Conservation (phyloP, 2,113 vertebrate genomes). For the Phalacrocorax carbo region DNA sequence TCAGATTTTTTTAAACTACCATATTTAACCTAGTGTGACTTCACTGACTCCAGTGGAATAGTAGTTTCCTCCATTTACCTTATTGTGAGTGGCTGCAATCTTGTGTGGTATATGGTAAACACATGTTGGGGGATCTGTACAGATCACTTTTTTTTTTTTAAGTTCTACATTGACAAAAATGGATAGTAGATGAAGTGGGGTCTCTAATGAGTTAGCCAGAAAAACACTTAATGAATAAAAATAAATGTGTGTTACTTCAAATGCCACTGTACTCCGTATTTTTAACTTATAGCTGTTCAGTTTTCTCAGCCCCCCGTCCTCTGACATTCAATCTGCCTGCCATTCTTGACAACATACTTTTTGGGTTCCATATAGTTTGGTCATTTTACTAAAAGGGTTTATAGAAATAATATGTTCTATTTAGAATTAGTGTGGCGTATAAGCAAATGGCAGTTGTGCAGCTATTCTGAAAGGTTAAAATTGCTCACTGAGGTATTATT, state of each 20-base stretch:
- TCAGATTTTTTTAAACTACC: conserved; percentile 24
- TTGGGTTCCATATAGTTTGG: conserved; percentile 7
- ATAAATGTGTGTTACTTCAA: background rate
- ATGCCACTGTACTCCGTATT: background rate
- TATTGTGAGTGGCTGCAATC: conserved; percentile 15
- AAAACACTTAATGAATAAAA: conserved; percentile 38
- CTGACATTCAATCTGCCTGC: background rate
- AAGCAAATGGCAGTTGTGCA: conserved; percentile 61
- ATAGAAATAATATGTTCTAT: conserved; percentile 49
- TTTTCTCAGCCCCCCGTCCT: background rate
- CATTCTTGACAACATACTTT: conserved; percentile 10
- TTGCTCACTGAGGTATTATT: conserved; percentile 55
- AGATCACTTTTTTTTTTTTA: background rate
- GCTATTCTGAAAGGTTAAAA: conserved; percentile 35
- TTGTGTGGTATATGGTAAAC: conserved; percentile 16
- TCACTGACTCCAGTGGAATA: conserved; percentile 16
- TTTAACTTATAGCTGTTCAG: background rate
- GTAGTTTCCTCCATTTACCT: conserved; percentile 4
- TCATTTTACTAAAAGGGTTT: conserved; percentile 59
- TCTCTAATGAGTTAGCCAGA: conserved; percentile 29
- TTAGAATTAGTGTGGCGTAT: conserved; percentile 52
- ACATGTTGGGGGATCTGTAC: background rate
- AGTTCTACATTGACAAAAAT: conserved; percentile 26
- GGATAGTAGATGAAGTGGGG: conserved; percentile 44
- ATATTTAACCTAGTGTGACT: conserved; percentile 18